These are phyloP conservation scores for Leucophenga montana DNA, from an alignment of 2,888 invertebrate genomes.

Conservation along the genomic window DNA sequence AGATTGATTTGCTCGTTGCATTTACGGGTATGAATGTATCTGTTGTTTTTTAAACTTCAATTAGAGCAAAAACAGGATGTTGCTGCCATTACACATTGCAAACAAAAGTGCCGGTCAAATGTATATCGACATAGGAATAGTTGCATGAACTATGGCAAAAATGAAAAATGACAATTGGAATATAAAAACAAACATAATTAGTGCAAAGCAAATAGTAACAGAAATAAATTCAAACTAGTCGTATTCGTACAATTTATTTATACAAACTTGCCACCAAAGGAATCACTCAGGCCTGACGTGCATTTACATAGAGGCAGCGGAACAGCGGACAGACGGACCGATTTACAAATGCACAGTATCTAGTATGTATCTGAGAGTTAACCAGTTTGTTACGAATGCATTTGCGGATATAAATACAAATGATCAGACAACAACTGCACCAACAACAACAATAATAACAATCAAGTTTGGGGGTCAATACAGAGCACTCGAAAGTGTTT, in stretches of 20 bases:
- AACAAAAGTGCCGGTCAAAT: slow-evolving; percentile 10
- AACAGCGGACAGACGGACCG: not conserved
- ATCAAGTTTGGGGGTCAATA: slow-evolving; percentile 3
- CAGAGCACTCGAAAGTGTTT: not conserved
- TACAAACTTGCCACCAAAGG: not conserved
- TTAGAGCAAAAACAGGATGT: slow-evolving; percentile 25
- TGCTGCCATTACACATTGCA: slow-evolving; percentile 10
- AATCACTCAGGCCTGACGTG: slow-evolving; percentile 16
- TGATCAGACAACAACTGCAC: not conserved
- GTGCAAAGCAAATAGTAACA: not conserved
- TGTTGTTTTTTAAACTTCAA: not conserved
- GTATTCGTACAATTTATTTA: not conserved
- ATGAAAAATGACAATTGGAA: slow-evolving; percentile 15
- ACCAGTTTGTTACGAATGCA: not conserved
- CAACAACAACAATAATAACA: not conserved
- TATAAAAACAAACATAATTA: slow-evolving; percentile 3
- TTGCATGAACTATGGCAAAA: slow-evolving; percentile 5
- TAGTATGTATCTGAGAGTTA: not conserved
- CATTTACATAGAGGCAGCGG: slow-evolving; percentile 7
- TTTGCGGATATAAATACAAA: not conserved
- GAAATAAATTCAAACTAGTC: not conserved
- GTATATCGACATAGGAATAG: slow-evolving; percentile 6
- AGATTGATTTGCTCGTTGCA: too few relatives aligned
- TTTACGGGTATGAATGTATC: not conserved
- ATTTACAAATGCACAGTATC: not conserved